Percentiles rank a stretch among this genome's conserved stretches.
These are phyloP conservation scores for Melikaiella ostensackeni DNA, from an alignment of 2,888 invertebrate species.

Conservation along the genomic window DNA sequence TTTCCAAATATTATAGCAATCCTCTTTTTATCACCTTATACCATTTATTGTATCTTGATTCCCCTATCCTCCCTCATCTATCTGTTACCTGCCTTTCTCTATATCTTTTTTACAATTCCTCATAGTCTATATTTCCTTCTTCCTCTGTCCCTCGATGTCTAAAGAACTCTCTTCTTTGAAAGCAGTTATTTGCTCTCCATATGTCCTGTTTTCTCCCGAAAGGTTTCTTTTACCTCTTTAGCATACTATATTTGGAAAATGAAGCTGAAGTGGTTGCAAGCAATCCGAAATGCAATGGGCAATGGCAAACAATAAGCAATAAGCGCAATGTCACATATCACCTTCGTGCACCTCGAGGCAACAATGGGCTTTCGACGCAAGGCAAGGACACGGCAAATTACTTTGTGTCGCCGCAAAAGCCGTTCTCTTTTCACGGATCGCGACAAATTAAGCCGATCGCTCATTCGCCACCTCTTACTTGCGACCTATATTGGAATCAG, in stretches of 20 bases:
- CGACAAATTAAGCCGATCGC: constrained; percentile 63
- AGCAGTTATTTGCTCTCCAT: too few relatives aligned
- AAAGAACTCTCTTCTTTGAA: too few relatives aligned
- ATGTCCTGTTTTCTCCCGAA: too few relatives aligned
- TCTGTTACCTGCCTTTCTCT: too few relatives aligned
- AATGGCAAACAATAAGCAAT: constrained; percentile 16
- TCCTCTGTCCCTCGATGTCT: too few relatives aligned
- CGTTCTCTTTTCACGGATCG: constrained; percentile 48
- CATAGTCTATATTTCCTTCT: too few relatives aligned
- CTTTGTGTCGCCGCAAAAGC: constrained; percentile 33
- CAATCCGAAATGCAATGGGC: constrained; percentile 10
- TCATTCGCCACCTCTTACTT: constrained; percentile 61
- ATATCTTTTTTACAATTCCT: too few relatives aligned
- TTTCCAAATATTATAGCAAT: too few relatives aligned
- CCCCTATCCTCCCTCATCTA: too few relatives aligned
- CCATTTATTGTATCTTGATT: too few relatives aligned
- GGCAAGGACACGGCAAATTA: constrained; percentile 32
- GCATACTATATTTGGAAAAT: not conserved
- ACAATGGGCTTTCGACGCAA: constrained; percentile 24
- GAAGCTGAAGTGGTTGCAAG: not conserved
- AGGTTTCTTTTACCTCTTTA: too few relatives aligned
- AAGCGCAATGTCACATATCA: constrained; percentile 24
- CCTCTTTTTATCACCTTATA: too few relatives aligned
- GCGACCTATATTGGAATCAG: constrained; percentile 61
- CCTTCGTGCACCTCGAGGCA: constrained; percentile 20